Evolutionary conservation across 2,888 invertebrate genomes (phyloP).

Genomic region (Villa cingulata): DNA sequence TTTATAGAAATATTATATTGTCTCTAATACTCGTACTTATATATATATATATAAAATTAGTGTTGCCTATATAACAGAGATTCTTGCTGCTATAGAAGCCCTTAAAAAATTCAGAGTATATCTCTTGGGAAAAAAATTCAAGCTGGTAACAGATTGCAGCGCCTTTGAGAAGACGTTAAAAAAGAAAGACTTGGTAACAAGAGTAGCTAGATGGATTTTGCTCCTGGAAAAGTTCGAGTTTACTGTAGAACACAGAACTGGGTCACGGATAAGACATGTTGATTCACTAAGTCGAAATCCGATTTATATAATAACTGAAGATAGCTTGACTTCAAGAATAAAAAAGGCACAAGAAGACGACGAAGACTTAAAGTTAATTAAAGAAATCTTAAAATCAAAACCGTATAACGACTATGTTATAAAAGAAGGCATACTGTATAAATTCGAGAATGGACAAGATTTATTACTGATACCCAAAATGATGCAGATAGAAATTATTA

Average conservation of each 20-base stretch:
- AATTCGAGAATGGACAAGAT: neutral
- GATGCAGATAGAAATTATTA: conserved; percentile 3
- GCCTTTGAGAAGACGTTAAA: conserved; percentile 5
- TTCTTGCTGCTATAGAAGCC: too few relatives aligned
- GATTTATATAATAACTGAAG: neutral
- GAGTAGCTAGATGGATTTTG: conserved; percentile 6
- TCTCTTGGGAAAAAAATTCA: too few relatives aligned
- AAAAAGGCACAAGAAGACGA: neutral
- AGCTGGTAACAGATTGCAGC: too few relatives aligned
- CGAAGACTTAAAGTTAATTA: neutral
- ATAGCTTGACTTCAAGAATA: neutral
- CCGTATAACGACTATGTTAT: neutral
- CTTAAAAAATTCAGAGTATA: too few relatives aligned
- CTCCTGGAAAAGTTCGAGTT: conserved; percentile 17
- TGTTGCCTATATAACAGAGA: too few relatives aligned
- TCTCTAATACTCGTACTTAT: too few relatives aligned
- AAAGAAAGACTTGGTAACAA: conserved; percentile 20
- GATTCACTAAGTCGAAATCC: conserved; percentile 14
- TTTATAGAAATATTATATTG: too few relatives aligned
- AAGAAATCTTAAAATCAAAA: neutral
- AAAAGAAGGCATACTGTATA: neutral
- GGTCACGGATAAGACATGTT: conserved; percentile 11
- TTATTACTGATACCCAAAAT: conserved; percentile 7
- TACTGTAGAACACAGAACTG: conserved; percentile 15
- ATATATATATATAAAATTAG: too few relatives aligned